phyloP scores from a whole-genome alignment of 2,797 vertebrate species.

The Spinus pinus region DNA sequence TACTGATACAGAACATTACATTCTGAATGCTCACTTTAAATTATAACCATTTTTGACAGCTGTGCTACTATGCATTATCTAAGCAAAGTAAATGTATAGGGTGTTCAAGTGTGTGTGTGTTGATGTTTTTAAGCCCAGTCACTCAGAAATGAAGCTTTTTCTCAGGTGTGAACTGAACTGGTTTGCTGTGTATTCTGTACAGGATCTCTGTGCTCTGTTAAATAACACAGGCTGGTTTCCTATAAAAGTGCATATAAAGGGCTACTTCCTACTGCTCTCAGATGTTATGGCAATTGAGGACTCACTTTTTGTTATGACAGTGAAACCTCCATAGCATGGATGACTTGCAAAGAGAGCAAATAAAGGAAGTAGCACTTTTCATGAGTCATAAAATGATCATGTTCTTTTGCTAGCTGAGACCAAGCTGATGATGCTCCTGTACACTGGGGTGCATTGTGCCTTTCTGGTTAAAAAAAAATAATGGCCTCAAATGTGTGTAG shows the following conservation, averaged over 20 bases:
- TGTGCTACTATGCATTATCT: slow-evolving; percentile 59
- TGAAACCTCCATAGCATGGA: background rate
- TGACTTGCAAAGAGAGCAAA: background rate
- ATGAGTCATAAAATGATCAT: background rate
- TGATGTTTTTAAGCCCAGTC: slow-evolving; percentile 18
- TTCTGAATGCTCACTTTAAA: slow-evolving; percentile 69
- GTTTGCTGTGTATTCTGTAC: slow-evolving; percentile 32
- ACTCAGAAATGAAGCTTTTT: slow-evolving; percentile 31
- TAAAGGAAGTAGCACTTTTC: background rate
- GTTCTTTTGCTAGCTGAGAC: background rate
- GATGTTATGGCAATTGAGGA: background rate
- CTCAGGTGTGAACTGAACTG: slow-evolving; percentile 40
- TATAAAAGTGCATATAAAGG: background rate
- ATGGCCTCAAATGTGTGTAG: background rate
- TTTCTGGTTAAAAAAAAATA: background rate
- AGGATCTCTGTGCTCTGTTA: slow-evolving; percentile 44
- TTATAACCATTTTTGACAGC: slow-evolving; percentile 70
- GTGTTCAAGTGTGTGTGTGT: slow-evolving; percentile 21
- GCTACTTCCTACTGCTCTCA: background rate
- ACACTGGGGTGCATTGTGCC: background rate
- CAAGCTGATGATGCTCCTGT: background rate
- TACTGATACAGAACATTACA: slow-evolving; percentile 56
- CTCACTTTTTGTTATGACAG: background rate
- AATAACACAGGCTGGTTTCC: slow-evolving; percentile 7
- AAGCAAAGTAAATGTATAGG: slow-evolving; percentile 56